Percentiles rank a stretch among this genome's conserved stretches.
Evolutionary conservation across 2,113 vertebrate species (phyloP).

Genomic region (Puma concolor): DNA sequence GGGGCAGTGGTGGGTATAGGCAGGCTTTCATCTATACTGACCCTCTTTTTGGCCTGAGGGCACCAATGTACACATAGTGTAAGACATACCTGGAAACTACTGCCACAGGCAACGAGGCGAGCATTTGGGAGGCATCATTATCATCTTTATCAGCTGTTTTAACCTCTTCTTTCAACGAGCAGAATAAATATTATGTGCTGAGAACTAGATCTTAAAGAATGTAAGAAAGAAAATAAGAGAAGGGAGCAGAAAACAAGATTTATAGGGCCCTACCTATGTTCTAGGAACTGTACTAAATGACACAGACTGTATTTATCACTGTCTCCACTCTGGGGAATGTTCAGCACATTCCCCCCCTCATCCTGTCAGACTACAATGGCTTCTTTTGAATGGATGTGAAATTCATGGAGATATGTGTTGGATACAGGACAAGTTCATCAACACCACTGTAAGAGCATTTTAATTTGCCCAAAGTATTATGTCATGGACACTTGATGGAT

Average conservation of each 20-base stretch:
- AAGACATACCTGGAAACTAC: background rate
- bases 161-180: background rate
- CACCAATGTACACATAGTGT: background rate
- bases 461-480: background rate
- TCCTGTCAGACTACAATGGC: background rate
- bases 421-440: background rate
- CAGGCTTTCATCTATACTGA: background rate
- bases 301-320: background rate
- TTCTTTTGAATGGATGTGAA: background rate
- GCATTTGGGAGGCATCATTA: background rate
- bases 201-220: background rate
- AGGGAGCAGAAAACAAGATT: background rate
- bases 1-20: background rate
- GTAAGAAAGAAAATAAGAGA: background rate
- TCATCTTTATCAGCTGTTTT: background rate
- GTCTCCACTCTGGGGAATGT: background rate
- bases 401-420: background rate
- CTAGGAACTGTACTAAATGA: background rate
- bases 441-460: background rate
- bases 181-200: background rate
- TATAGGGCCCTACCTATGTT: background rate
- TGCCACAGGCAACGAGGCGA: background rate
- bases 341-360: background rate
- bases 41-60: background rate
- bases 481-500: background rate